These are phyloP conservation scores for Nomada flava DNA, from an alignment of 2,888 invertebrate genomes.

Conservation along the genomic window DNA sequence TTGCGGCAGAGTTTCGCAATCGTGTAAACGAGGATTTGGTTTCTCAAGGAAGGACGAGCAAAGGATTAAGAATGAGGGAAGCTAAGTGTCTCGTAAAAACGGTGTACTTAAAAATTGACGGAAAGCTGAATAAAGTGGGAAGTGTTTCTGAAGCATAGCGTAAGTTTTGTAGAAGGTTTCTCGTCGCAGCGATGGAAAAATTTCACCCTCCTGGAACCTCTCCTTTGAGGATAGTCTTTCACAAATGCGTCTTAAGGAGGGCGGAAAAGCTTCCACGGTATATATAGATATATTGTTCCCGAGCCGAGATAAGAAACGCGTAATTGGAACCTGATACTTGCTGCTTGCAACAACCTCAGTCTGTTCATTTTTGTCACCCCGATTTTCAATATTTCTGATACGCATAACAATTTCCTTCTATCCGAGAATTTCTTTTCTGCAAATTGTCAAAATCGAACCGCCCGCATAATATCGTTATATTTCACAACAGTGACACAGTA, in stretches of 20 bases:
- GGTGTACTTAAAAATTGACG: neutral
- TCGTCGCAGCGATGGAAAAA: slow-evolving; percentile 8
- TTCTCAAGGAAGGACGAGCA: neutral
- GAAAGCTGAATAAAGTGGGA: neutral
- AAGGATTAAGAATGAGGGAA: neutral
- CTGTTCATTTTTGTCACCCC: no score
- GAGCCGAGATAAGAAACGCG: neutral
- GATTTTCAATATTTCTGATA: no score
- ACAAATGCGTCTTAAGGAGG: neutral
- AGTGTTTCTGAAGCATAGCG: neutral
- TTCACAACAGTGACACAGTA: no score
- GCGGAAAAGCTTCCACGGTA: neutral
- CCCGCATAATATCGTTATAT: no score
- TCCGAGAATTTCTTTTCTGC: no score
- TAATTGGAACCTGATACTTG: slow-evolving; percentile 22
- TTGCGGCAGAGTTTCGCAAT: neutral
- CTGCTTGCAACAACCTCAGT: neutral
- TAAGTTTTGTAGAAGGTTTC: neutral
- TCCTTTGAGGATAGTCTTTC: slow-evolving; percentile 29
- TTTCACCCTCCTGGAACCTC: neutral
- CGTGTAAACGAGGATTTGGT: neutral
- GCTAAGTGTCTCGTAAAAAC: slow-evolving; percentile 13
- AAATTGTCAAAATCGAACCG: no score
- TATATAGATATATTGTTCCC: neutral
- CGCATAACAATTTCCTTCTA: no score